phyloP scores from a whole-genome alignment of 2,797 vertebrate species.

The Nannoperca obscura region DNA sequence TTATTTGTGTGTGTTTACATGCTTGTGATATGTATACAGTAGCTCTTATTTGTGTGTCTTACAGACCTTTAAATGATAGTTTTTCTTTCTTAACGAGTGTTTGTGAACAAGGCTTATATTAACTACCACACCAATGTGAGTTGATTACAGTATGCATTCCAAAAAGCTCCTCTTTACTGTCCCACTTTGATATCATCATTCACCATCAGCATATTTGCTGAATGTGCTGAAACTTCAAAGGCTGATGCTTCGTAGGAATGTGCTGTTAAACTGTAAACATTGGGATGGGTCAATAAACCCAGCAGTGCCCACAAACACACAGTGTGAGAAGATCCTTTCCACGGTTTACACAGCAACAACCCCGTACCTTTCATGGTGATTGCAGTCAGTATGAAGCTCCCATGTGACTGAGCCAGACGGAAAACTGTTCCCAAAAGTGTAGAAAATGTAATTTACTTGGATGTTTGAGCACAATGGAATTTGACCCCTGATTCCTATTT shows the following conservation, averaged over 20 bases:
- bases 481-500: slow-evolving; percentile 69
- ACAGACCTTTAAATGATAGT: neutral
- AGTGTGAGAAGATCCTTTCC: slow-evolving; percentile 49
- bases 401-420: slow-evolving; percentile 41
- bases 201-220: slow-evolving; percentile 36
- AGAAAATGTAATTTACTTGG: slow-evolving; percentile 55
- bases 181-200: slow-evolving; percentile 29
- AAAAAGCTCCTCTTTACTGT: slow-evolving; percentile 4
- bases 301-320: slow-evolving; percentile 47
- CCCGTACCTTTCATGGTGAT: slow-evolving; percentile 42
- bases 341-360: slow-evolving; percentile 58
- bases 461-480: slow-evolving; percentile 66
- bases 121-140: neutral
- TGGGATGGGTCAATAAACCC: slow-evolving; percentile 42
- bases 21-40: slow-evolving; percentile 1
- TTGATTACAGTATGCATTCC: slow-evolving; percentile 1
- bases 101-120: neutral
- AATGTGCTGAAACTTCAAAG: slow-evolving; percentile 54
- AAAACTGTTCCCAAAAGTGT: slow-evolving; percentile 33
- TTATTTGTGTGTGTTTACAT: neutral
- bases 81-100: slow-evolving; percentile 3
- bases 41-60: neutral
- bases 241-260: slow-evolving; percentile 54
- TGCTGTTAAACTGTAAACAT: slow-evolving; percentile 58
- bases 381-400: slow-evolving; percentile 34